A percentile compares a stretch with the other conserved stretches of the same genome.
Conservation (phyloP, 1,140 invertebrate genomes). For the Zelostemma sp. region DNA sequence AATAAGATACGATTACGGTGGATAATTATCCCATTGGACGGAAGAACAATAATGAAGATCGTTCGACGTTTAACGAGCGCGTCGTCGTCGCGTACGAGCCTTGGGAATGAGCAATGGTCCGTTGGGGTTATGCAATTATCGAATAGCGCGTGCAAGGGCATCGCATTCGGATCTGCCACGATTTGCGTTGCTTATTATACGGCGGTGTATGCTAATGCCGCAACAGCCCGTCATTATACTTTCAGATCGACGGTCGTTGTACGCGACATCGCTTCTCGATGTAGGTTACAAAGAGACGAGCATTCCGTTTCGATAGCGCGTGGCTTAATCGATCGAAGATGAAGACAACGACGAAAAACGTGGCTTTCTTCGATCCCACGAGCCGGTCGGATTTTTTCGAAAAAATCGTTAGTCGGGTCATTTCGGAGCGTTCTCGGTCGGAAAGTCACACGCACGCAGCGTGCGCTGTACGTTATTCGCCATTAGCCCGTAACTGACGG, state of each 20-base stretch:
- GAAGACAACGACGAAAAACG: neutral
- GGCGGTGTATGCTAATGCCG: conserved; percentile 22
- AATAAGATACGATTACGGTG: too few species aligned
- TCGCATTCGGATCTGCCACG: conserved; percentile 38
- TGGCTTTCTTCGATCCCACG: too few species aligned
- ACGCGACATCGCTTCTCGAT: conserved; percentile 15
- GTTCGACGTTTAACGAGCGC: conserved; percentile 32
- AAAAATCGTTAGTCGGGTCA: too few species aligned
- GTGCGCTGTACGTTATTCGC: conserved; percentile 43
- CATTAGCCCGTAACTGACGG: conserved; percentile 58
- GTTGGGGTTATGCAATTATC: conserved; percentile 43
- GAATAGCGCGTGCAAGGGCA: conserved; percentile 49
- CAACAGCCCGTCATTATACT: conserved; percentile 21
- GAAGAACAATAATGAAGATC: too few species aligned
- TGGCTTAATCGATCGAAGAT: neutral
- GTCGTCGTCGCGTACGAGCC: conserved; percentile 35
- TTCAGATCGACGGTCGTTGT: conserved; percentile 28
- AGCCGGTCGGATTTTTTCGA: too few species aligned
- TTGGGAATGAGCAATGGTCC: conserved; percentile 32
- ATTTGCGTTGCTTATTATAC: conserved; percentile 37
- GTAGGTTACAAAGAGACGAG: conserved; percentile 12
- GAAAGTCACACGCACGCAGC: conserved; percentile 16
- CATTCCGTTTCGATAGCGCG: neutral
- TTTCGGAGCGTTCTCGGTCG: too few species aligned
- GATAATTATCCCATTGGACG: too few species aligned